These are phyloP conservation scores for Ormyrus thymus DNA, from an alignment of 2,888 invertebrate species.

Conservation along the genomic window DNA sequence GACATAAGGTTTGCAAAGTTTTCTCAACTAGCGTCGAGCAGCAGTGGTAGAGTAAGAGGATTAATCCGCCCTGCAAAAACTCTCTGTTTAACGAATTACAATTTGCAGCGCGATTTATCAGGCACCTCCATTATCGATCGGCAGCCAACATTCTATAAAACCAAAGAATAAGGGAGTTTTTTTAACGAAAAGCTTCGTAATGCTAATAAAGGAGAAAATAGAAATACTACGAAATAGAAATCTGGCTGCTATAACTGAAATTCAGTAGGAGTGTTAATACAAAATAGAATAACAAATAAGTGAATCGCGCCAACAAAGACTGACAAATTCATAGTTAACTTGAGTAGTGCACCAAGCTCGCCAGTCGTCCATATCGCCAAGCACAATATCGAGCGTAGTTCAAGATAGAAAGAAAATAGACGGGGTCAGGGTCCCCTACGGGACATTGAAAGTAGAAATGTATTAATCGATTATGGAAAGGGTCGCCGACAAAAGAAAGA, in stretches of 20 bases:
- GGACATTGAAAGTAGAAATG: not conserved
- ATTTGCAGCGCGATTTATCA: conserved; percentile 28
- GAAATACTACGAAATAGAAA: not conserved
- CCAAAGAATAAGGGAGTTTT: not conserved
- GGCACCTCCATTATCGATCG: conserved; percentile 11
- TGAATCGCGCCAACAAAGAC: not conserved
- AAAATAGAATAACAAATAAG: not conserved
- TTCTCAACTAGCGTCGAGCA: not conserved
- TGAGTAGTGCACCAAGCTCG: too few relatives aligned
- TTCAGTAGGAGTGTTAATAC: not conserved
- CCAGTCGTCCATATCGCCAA: too few relatives aligned
- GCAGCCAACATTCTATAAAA: not conserved
- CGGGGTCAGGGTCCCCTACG: too few relatives aligned
- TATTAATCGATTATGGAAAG: conserved; percentile 64
- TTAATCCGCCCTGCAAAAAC: conserved; percentile 13
- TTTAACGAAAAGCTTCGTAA: not conserved
- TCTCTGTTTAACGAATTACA: conserved; percentile 22
- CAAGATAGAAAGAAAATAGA: too few relatives aligned
- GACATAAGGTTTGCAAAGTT: conserved; percentile 11
- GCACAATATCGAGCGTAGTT: too few relatives aligned
- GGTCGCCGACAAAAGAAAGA: not conserved
- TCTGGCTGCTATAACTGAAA: not conserved
- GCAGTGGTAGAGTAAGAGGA: conserved; percentile 22
- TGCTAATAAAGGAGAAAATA: not conserved
- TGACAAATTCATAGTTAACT: not conserved